Conservation (phyloP, 1,140 invertebrate genomes). For the Listronotus bonariensis region DNA sequence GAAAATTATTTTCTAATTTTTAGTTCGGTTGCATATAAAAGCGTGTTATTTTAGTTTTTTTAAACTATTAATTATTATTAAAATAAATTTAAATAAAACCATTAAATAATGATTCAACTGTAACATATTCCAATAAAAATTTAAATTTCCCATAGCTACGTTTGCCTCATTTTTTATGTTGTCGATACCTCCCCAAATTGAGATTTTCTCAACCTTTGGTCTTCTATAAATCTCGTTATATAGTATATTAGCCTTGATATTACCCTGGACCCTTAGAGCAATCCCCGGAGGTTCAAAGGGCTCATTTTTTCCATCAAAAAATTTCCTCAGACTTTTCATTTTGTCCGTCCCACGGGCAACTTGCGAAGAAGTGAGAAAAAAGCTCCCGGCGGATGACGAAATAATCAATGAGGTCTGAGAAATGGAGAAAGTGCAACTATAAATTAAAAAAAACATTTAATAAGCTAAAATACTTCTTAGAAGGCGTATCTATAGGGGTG, state of each 20-base stretch:
- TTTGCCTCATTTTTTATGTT: not conserved
- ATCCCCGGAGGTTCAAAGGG: conserved; percentile 9
- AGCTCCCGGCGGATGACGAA: not conserved
- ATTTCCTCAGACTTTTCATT: conserved; percentile 11
- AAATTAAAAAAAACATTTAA: too few species aligned
- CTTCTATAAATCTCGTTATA: conserved; percentile 12
- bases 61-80: too few species aligned
- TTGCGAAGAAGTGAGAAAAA: conserved; percentile 5
- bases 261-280: not conserved
- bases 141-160: not conserved
- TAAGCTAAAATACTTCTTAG: too few species aligned
- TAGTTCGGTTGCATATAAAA: too few species aligned
- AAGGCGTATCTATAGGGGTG: too few species aligned
- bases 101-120: too few species aligned
- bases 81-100: too few species aligned
- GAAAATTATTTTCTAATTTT: too few species aligned
- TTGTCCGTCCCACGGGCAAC: not conserved
- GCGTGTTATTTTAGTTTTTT: too few species aligned
- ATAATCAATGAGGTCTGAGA: not conserved
- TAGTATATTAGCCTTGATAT: conserved; percentile 7
- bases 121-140: too few species aligned
- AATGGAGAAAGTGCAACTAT: not conserved
- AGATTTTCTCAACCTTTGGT: conserved; percentile 3
- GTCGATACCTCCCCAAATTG: not conserved
- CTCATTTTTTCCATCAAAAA: conserved; percentile 13